Conservation (phyloP, 2,888 invertebrate genomes). For the Hydriomena furcata region DNA sequence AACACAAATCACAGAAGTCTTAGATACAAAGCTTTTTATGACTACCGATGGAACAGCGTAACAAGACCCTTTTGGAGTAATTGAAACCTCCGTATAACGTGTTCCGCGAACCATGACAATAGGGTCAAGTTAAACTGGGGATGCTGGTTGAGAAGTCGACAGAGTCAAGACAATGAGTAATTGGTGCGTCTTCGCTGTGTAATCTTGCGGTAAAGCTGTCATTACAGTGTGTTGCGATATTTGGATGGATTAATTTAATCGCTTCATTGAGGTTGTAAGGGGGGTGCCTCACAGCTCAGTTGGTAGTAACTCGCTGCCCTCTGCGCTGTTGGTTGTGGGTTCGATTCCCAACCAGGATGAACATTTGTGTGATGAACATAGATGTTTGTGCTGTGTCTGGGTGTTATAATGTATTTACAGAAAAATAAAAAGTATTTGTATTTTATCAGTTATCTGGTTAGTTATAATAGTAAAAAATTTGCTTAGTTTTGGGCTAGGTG, state of each 20-base stretch:
- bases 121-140: slow-evolving; percentile 45
- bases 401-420: no score
- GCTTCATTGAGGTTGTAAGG: slow-evolving; percentile 7
- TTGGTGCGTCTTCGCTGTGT: slow-evolving; percentile 43
- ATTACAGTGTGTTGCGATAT: slow-evolving; percentile 29
- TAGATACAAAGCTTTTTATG: slow-evolving; percentile 40
- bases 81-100: slow-evolving; percentile 38
- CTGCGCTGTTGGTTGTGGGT: no score
- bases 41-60: slow-evolving; percentile 34
- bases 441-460: no score
- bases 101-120: slow-evolving; percentile 38
- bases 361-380: no score
- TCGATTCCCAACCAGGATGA: no score
- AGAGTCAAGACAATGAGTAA: slow-evolving; percentile 53
- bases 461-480: no score
- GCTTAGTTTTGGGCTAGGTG: no score
- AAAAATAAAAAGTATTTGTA: no score
- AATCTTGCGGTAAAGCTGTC: slow-evolving; percentile 38
- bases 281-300: no score
- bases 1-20: slow-evolving; percentile 40
- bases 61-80: slow-evolving; percentile 39
- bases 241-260: slow-evolving; percentile 20
- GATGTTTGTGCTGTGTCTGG: no score
- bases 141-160: slow-evolving; percentile 43
- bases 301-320: no score